Evolutionary conservation across 2,797 vertebrate species (phyloP), one percentile per base, ranked within the genome.

Genomic region (Muraenolepis orangiensis): DNA sequence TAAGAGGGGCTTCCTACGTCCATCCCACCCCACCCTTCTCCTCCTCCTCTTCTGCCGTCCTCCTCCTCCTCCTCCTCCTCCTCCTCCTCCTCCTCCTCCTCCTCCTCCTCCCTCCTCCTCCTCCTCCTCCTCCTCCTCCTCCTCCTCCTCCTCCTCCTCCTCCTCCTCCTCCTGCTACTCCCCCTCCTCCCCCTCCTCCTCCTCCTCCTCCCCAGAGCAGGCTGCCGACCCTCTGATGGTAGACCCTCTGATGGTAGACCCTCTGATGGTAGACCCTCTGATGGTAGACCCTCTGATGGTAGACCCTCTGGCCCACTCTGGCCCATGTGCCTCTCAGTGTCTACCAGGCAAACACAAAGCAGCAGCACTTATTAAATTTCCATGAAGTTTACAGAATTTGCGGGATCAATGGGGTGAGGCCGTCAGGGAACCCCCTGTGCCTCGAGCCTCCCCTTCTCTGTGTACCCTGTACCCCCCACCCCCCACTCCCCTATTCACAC

Each of bases 351-450:
- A 88, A 90, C 81, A 87, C 92, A 95, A 95, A 93, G 87, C 91
- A 83, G 88, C 84, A 36, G 83, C 87, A 81, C 90, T 93, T 91
- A 94, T 94, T 94, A 93, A 86, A 93, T 94, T 93, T 94, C 93
- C 92, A 93, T 92, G 89, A 94, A 92, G 90, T 92, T 93, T 91
- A 94, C 93, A 81, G 77, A 92, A 94, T 95, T 93, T 93, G 92
- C 77, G 81, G 91, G 91, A 93, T 94, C 91, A 87, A 91, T 90
- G 88, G 91, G 91, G 89, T 91, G 86, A 90, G 81, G 90, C 91
- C 82, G 71, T 89, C 76, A 72, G 91, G 88, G 85, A 88, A 83
- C 80, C 75, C 30, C 16, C 80, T 74, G 61, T 89, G 81, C 91
- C 91, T 86, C 69, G 75, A 88, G 93, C 89, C 90, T 89, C 88